A percentile compares a stretch with the other conserved stretches of the same genome.
phyloP scores from a whole-genome alignment of 2,113 vertebrate species.

The Suricata suricatta region DNA sequence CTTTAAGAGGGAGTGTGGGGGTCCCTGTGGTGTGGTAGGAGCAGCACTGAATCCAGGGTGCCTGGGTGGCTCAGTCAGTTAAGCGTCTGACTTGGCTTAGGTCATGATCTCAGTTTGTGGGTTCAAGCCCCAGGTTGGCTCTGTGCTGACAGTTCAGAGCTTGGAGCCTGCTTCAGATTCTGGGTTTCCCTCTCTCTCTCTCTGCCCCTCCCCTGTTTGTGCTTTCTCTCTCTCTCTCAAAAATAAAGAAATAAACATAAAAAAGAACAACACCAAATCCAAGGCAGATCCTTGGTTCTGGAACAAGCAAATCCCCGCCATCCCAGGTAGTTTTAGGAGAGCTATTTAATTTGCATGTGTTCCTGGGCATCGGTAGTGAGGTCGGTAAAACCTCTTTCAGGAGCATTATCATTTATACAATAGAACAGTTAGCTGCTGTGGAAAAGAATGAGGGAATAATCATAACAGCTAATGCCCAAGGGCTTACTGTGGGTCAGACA shows the following conservation, averaged over 20 bases:
- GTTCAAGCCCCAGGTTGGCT: too few relatives aligned
- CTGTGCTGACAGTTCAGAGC: too few relatives aligned
- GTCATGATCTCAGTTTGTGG: too few relatives aligned
- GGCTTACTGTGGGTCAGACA: background rate
- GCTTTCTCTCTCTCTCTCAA: too few relatives aligned
- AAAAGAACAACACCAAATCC: background rate
- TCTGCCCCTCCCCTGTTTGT: too few relatives aligned
- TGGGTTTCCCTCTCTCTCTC: too few relatives aligned
- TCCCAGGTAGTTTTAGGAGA: background rate
- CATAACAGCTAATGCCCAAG: background rate
- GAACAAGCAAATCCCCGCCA: too few relatives aligned
- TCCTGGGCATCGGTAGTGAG: background rate
- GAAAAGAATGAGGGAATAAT: background rate
- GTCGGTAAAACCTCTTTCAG: background rate
- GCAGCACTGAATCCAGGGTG: background rate
- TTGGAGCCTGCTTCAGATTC: too few relatives aligned
- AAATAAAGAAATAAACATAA: too few relatives aligned
- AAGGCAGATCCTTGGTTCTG: background rate
- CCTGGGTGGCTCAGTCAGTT: too few relatives aligned
- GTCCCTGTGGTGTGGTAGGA: background rate
- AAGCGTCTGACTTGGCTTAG: too few relatives aligned
- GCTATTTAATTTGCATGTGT: background rate
- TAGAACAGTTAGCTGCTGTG: background rate
- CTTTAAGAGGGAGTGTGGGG: background rate
- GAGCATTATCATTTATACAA: background rate